These are phyloP conservation scores for Anthopleura xanthogrammica DNA, from an alignment of 92 coral and sea anemone species.

Conservation along the genomic window DNA sequence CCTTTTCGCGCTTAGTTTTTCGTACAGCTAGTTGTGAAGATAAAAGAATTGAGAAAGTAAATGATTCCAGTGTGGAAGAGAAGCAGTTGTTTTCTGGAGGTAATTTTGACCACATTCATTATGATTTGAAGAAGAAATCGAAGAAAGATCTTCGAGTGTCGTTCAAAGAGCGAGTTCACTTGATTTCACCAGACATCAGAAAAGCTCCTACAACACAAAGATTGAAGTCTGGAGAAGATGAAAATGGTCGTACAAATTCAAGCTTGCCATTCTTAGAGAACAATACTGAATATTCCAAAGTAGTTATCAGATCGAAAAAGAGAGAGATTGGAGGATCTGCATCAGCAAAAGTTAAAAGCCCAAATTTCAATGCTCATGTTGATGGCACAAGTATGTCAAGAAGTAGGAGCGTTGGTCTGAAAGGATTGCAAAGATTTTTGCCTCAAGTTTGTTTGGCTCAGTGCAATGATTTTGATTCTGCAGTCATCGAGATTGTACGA, in stretches of 20 bases:
- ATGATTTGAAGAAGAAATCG: neutral
- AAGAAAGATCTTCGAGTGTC: slow-evolving; percentile 20
- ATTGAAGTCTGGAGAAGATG: neutral
- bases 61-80: neutral
- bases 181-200: slow-evolving; percentile 4
- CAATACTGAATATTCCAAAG: neutral
- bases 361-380: slow-evolving; percentile 3
- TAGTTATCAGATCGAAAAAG: neutral
- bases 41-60: neutral
- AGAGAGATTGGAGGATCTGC: neutral
- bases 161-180: slow-evolving; percentile 14
- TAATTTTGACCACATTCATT: neutral
- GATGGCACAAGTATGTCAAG: slow-evolving; percentile 22
- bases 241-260: neutral
- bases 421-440: slow-evolving; percentile 25
- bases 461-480: slow-evolving; percentile 56
- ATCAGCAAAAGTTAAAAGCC: neutral
- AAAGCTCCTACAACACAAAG: slow-evolving; percentile 10
- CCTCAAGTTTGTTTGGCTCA: slow-evolving; percentile 29
- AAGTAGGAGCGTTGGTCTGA: neutral
- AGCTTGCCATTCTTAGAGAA: slow-evolving; percentile 6
- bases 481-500: slow-evolving; percentile 52
- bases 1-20: too few relatives aligned
- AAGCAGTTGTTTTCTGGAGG: neutral
- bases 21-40: too few relatives aligned